Evolutionary conservation across 2,888 invertebrate genomes (phyloP), one percentile per base, ranked within the genome.

Genomic region (Lithophane ornitopus): DNA sequence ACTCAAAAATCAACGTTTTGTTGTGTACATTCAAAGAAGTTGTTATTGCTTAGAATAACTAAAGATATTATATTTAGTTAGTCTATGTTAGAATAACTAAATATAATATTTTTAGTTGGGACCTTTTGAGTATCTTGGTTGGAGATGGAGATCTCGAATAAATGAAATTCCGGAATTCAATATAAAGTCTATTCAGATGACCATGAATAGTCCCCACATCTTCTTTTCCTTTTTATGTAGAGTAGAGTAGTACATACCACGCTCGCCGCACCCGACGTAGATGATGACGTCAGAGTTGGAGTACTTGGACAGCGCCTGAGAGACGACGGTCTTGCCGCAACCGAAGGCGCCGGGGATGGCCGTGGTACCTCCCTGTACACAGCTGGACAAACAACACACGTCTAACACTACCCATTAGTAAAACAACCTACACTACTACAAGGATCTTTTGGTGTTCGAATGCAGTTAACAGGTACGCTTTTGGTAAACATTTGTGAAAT

Each of bases 271-370:
- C 80, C 99, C 99, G 84, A 99, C 99, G 97, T 99, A 99, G 91
- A 99, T 97, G 95, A 99, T 99, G 92, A 99, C 99, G 95, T 99
- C 99, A 74, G 99, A 99, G 97, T 99, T 99, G 93, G 99, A 99
- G 97, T 99, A 99, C 96, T 99, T 99, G 91, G 99, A 99, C 81
- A 99, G 97, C 3, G 99, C 99, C 97, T 99, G 99, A 11, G 99
- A 99, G 96, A 99, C 99, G 92, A 99, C 99, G 95, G 99, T 99
- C 97, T 99, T 99, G 90, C 99, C 99, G 96, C 99, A 99, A 95
- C 99, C 99, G 97, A 99, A 99, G 92, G 99, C 99, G 78, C 99
- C 99, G 90, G 99, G 99, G 96, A 99, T 99, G 91, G 99, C 99
- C 3, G 99, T 99, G 61, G 99, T 99, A 85, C 99, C 99, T 84